Evolutionary conservation across 2,888 invertebrate species (phyloP).

Genomic region (Carabus problematicus): DNA sequence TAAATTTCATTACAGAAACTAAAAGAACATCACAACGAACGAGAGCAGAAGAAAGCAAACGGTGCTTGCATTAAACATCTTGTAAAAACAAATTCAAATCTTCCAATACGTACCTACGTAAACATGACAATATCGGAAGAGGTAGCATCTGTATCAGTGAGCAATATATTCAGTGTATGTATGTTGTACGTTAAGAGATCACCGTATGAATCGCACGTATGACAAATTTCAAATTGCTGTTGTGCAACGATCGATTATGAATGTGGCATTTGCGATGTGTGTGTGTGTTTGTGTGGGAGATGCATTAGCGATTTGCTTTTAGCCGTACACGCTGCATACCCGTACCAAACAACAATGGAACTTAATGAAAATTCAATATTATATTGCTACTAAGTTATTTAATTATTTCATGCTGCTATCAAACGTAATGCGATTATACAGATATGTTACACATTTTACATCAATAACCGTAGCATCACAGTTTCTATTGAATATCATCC

Average conservation of each 20-base stretch:
- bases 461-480: no score
- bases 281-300: neutral
- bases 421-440: constrained; percentile 1
- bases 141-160: no score
- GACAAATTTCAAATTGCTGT: constrained; percentile 16
- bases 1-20: no score
- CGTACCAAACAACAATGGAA: neutral
- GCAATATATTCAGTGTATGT: no score
- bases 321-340: neutral
- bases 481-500: no score
- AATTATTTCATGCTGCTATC: neutral
- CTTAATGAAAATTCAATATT: constrained; percentile 1
- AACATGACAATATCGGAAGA: no score
- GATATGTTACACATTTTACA: neutral
- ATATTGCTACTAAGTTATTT: neutral
- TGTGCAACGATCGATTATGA: constrained; percentile 4
- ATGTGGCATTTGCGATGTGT: neutral
- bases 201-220: neutral
- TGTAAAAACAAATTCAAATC: no score
- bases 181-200: neutral
- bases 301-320: neutral
- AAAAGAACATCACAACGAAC: no score
- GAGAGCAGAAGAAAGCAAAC: no score
- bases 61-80: no score
- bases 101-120: no score